Evolutionary conservation across 1,140 invertebrate genomes (phyloP).

Genomic region (Caenorhabditis latens): DNA sequence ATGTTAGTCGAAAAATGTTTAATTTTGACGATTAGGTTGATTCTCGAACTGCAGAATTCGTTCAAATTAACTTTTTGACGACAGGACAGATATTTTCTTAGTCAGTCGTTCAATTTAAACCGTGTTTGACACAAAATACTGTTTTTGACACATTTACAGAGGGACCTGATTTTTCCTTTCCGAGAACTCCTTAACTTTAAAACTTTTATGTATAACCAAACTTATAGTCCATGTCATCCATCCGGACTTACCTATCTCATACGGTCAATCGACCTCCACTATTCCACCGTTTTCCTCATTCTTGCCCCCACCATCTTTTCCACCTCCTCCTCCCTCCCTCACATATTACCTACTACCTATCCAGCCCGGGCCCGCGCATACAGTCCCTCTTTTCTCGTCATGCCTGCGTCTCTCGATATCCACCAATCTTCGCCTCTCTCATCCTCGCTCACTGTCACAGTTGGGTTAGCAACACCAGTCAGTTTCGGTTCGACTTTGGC

Average conservation of each 20-base stretch:
- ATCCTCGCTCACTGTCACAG: not conserved
- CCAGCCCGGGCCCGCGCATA: not conserved
- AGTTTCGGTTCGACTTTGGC: slow-evolving; percentile 51
- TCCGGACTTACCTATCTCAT: not conserved
- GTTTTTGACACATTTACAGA: too few relatives aligned
- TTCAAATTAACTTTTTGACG: too few relatives aligned
- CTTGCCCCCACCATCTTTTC: not conserved
- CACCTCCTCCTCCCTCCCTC: not conserved
- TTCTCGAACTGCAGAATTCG: too few relatives aligned
- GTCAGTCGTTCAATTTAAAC: too few relatives aligned
- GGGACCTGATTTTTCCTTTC: too few relatives aligned
- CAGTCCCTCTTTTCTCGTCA: not conserved
- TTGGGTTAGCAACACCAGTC: slow-evolving; percentile 35
- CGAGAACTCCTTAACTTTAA: too few relatives aligned
- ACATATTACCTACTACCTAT: slow-evolving; percentile 22
- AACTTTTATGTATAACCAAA: too few relatives aligned
- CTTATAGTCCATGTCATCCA: not conserved
- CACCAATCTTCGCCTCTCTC: not conserved
- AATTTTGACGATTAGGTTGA: too few relatives aligned
- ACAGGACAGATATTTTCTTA: too few relatives aligned
- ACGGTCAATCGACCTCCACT: slow-evolving; percentile 19
- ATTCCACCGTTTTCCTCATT: not conserved
- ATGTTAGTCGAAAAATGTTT: too few relatives aligned
- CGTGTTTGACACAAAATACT: too few relatives aligned
- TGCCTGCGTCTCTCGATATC: not conserved